Evolutionary conservation across 2,888 invertebrate species (phyloP), one percentile per base, ranked within the genome.

Genomic region (Hemistola chrysoprasaria): DNA sequence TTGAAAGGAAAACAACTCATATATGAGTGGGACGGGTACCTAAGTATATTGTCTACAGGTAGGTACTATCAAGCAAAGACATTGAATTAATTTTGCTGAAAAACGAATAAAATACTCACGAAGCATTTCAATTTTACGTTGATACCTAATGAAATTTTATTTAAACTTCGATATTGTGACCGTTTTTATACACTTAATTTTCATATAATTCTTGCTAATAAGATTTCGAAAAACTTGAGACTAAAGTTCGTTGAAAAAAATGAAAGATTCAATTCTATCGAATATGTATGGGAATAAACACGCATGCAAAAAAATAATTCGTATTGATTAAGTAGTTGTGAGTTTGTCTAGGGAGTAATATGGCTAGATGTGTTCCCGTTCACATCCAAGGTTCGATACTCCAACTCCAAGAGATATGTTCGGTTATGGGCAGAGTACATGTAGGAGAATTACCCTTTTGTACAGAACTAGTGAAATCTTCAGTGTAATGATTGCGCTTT

Each of bases 131-230:
- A n/a, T n/a, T n/a, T n/a, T n/a, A n/a, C n/a, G n/a, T n/a, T n/a
- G n/a, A n/a, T n/a, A n/a, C n/a, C n/a, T n/a, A n/a, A 62, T 65
- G 59, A 56, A 55, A 68, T 74, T 64, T 56, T 59, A 77, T 78
- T 71, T 63, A 77, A 74, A 60, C 64, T 78, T 79, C 77, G 72
- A 78, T 79, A 82, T 79, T 72, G 80, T 80, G 71, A 73, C 62
- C 64, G 67, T 64, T 34, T 11, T 8, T 41, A 34, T 31, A 21
- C 32, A 36, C 25, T 44, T 49, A 59, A 65, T 71, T 75, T 74
- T 65, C 54, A 65, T 69, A 65, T 62, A 62, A 68, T 63, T 72
- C 64, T 77, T 58, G 70, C 69, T 74, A 69, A 62, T 67, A 72
- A 70, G 66, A 41, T 62, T 69, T 66, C 68, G 63, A 53, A 52